Evolutionary conservation across 1,140 invertebrate genomes (phyloP).

Genomic region (Musca domestica): DNA sequence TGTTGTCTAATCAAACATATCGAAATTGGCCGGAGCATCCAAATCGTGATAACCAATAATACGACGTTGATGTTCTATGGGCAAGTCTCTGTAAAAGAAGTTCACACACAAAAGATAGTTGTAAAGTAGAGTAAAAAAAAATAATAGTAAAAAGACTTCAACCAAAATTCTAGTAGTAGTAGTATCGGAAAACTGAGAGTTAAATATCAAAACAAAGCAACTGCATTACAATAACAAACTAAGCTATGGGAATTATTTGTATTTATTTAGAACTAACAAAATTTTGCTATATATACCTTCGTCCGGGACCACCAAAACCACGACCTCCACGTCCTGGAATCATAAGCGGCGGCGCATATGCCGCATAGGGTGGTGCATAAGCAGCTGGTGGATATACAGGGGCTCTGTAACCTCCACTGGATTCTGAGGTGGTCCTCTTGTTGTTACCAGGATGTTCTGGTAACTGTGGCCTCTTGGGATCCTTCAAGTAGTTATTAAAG

Average conservation of each 20-base stretch:
- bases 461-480: slow-evolving; percentile 91
- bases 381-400: slow-evolving; percentile 41
- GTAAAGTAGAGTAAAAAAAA: slow-evolving; percentile 17
- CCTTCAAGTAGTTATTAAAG: slow-evolving; percentile 96
- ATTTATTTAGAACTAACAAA: background rate
- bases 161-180: background rate
- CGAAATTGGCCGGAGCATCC: slow-evolving; percentile 53
- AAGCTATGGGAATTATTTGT: background rate
- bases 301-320: slow-evolving; percentile 41
- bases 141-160: background rate
- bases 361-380: slow-evolving; percentile 42
- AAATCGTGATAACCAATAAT: slow-evolving; percentile 54
- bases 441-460: slow-evolving; percentile 73
- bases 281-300: slow-evolving; percentile 39
- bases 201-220: background rate
- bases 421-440: slow-evolving; percentile 54
- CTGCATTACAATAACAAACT: background rate
- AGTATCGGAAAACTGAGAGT: background rate
- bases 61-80: slow-evolving; percentile 53
- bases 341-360: slow-evolving; percentile 41
- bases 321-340: slow-evolving; percentile 44
- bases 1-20: slow-evolving; percentile 50
- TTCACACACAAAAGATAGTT: slow-evolving; percentile 27
- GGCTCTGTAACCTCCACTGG: slow-evolving; percentile 50
- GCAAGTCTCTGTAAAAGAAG: slow-evolving; percentile 53